Evolutionary conservation across 2,113 vertebrate genomes (phyloP), one percentile per base, ranked within the genome.

Genomic region (Cephalophus harveyi): DNA sequence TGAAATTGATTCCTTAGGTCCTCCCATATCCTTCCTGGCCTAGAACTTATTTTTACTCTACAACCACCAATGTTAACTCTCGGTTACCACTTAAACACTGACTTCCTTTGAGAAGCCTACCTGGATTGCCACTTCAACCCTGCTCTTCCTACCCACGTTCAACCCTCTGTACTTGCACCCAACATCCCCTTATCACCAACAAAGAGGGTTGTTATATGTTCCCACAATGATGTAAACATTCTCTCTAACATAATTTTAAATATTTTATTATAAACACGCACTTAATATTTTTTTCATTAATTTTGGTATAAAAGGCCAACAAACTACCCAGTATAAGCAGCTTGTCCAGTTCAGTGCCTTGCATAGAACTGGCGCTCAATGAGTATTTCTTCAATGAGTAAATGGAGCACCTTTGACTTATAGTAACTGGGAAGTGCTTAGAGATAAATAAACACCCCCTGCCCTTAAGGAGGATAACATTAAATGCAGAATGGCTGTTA

Each of bases 401-500:
- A 55, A 50, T 78, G 57, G 52, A 95, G 43, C 7, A 33, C 16
- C 7, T 64, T 64, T 90, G 40, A 85, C 36, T 93, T 97, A 94
- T 1, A 92, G 52, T 14, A 91, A 96, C 21, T n/a, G 5, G 23
- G 28, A 83, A 95, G 43, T 46, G 74, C 40, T 96, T 79, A 71
- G 64, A 85, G n/a, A 88, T 48, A 93, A n/a, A 95, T 48, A 91
- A 64, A 50, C 7, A 74, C 36, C 28, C 4, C 4, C 9, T 33
- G 74, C 74, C 55, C 71, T 94, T 93, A 95, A 97, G 40, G 30
- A 93, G 59, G 94, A 57, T 60, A 87, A 55, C 15, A 94, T 74
- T 67, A 89, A 97, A 90, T 92, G 57, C 17, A 91, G 95, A 86
- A 90, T 79, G n/a, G 92, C 67, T 96, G 28, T 52, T 91, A 94